phyloP scores from a whole-genome alignment of 1,140 invertebrate genomes.

The Dinoponera quadriceps region DNA sequence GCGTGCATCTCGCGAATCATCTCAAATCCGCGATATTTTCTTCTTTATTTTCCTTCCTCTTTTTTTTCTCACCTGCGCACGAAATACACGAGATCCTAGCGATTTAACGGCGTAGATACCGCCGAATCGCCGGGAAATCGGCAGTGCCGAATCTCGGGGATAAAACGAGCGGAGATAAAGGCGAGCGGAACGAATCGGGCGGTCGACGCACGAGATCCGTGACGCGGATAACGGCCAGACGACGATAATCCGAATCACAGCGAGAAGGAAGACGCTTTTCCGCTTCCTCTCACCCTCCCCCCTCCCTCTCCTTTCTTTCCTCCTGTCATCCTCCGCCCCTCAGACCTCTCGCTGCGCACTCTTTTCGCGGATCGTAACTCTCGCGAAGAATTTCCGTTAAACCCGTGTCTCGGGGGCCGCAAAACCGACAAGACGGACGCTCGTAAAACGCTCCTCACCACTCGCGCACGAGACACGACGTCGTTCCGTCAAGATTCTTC shows the following conservation, averaged over 20 bases:
- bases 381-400: slow-evolving; percentile 59
- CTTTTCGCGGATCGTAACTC: slow-evolving; percentile 50
- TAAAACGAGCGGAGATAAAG: slow-evolving; percentile 7
- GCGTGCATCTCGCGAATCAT: too few relatives aligned
- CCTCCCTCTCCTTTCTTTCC: too few relatives aligned
- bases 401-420: slow-evolving; percentile 34
- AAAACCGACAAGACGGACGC: slow-evolving; percentile 36
- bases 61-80: too few relatives aligned
- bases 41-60: too few relatives aligned
- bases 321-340: too few relatives aligned
- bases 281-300: neutral
- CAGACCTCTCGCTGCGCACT: neutral
- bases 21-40: too few relatives aligned
- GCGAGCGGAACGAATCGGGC: neutral
- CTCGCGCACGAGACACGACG: slow-evolving; percentile 17
- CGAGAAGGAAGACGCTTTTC: neutral
- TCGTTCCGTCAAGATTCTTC: too few relatives aligned
- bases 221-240: slow-evolving; percentile 30
- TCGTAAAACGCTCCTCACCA: too few relatives aligned
- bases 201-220: slow-evolving; percentile 15
- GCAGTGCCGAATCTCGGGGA: slow-evolving; percentile 13
- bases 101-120: neutral
- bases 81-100: neutral
- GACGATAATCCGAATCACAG: slow-evolving; percentile 50
- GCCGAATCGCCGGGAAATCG: neutral